A percentile compares a stretch with the other conserved stretches of the same genome.
phyloP scores from a whole-genome alignment of 2,888 invertebrate genomes.

The Nomada ruficornis region DNA sequence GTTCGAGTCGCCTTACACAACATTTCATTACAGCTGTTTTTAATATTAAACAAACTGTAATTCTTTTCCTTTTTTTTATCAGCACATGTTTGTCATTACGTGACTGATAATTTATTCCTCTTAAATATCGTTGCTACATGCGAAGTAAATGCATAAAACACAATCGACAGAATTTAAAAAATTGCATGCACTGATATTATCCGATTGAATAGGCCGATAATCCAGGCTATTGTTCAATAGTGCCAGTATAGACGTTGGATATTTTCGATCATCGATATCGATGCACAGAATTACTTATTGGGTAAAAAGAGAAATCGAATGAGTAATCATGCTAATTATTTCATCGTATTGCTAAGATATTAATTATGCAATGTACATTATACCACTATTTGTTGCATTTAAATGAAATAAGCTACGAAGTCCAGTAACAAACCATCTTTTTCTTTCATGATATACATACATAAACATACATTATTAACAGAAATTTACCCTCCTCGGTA shows the following conservation, averaged over 20 bases:
- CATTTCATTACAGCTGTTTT: not conserved
- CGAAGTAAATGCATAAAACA: not conserved
- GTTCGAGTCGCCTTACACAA: not conserved
- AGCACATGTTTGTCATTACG: not conserved
- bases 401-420: not conserved
- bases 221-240: conserved; percentile 10
- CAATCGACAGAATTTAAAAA: not conserved
- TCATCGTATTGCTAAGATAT: conserved; percentile 4
- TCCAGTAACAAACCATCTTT: not conserved
- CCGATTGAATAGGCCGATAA: conserved; percentile 15
- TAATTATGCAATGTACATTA: not conserved
- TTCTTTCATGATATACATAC: not conserved
- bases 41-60: not conserved
- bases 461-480: no score
- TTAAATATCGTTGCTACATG: conserved; percentile 12
- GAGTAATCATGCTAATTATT: conserved; percentile 8
- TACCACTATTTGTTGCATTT: not conserved
- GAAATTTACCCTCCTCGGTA: no score
- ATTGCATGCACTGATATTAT: conserved; percentile 1
- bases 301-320: not conserved
- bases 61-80: not conserved
- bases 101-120: conserved; percentile 17
- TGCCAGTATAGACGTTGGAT: not conserved
- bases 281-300: not conserved
- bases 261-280: not conserved